A percentile compares a stretch with the other conserved stretches of the same genome.
Evolutionary conservation across 2,113 vertebrate genomes (phyloP).

Genomic region (Marmota monax): DNA sequence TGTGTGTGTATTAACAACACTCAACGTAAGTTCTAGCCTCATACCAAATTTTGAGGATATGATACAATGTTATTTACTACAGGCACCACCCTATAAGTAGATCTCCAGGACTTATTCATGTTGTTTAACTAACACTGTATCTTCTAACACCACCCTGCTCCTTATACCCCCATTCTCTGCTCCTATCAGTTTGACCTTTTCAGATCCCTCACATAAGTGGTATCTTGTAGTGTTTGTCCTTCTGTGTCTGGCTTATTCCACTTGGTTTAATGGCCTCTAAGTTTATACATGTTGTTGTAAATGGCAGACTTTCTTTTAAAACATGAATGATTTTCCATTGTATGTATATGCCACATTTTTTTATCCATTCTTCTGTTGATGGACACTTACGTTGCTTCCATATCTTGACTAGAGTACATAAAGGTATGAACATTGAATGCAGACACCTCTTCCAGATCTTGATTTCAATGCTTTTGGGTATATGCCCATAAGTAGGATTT

Average conservation of each 20-base stretch:
- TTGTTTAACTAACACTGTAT: background rate
- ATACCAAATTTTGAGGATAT: background rate
- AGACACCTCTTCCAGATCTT: background rate
- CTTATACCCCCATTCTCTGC: background rate
- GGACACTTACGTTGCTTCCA: background rate
- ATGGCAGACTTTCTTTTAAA: background rate
- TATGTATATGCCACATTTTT: background rate
- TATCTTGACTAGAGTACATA: background rate
- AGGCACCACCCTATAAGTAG: too few species aligned
- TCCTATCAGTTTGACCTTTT: background rate
- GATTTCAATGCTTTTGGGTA: background rate
- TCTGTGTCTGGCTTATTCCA: background rate
- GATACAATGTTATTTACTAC: background rate
- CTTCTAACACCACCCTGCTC: background rate
- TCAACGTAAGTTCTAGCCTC: background rate
- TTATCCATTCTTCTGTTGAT: background rate
- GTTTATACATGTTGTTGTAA: too few species aligned
- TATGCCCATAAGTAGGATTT: background rate
- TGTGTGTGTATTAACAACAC: background rate
- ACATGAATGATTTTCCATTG: background rate
- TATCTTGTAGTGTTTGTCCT: background rate
- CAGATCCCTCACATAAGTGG: background rate
- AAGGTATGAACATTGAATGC: background rate
- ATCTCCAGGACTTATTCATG: too few species aligned
- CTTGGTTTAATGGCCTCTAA: background rate